Evolutionary conservation across 2,797 vertebrate species (phyloP).

Genomic region (Acanthornis magna): DNA sequence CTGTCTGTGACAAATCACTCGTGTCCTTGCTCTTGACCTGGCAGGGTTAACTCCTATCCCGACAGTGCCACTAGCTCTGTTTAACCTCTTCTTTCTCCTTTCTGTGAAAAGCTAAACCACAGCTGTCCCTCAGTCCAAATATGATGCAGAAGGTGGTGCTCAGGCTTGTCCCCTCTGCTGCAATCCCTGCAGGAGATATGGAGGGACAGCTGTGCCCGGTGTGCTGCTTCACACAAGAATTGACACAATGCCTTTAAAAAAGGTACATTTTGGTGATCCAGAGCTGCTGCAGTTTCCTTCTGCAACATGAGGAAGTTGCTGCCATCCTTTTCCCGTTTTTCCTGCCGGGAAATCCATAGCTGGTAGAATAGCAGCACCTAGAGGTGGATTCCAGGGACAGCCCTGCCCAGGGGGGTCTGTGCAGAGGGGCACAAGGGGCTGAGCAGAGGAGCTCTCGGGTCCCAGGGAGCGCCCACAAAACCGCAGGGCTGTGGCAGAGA

Average conservation of each 20-base stretch:
- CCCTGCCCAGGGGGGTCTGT: neutral
- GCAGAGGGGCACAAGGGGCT: neutral
- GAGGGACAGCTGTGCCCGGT: neutral
- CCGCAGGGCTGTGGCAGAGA: neutral
- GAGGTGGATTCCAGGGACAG: slow-evolving; percentile 15
- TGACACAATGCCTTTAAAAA: neutral
- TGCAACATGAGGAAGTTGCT: neutral
- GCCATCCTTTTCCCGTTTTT: neutral
- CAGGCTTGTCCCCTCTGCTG: neutral
- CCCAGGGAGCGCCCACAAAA: neutral
- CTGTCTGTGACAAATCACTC: neutral
- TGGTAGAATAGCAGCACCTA: slow-evolving; percentile 63
- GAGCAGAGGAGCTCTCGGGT: rapidly evolving
- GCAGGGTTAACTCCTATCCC: neutral
- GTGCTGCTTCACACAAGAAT: neutral
- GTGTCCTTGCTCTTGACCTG: slow-evolving; percentile 26
- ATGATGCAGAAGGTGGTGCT: rapidly evolving
- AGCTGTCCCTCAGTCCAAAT: neutral
- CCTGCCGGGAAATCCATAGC: slow-evolving; percentile 1
- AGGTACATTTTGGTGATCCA: neutral
- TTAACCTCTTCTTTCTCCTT: neutral
- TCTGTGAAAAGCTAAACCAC: neutral
- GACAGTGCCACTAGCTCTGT: neutral
- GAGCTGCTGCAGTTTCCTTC: neutral
- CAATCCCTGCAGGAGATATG: neutral